These are phyloP conservation scores for Anguilla japonica DNA, from an alignment of 2,113 vertebrate genomes.

Conservation along the genomic window DNA sequence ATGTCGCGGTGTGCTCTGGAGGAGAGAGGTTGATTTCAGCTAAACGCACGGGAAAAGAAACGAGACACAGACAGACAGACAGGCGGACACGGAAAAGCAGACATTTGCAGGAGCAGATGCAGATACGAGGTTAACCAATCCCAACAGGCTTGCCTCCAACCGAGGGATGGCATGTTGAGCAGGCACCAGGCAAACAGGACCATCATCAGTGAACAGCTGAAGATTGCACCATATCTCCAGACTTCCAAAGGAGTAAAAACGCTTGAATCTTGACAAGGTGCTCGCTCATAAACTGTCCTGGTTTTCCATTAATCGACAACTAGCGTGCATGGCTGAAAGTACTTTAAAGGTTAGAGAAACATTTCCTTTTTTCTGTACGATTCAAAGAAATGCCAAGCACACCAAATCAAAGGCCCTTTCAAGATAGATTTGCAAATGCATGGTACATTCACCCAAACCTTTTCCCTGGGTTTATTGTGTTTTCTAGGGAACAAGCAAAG, in stretches of 20 bases:
- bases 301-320: background rate
- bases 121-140: conserved; percentile 3
- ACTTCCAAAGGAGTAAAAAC: background rate
- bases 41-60: background rate
- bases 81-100: background rate
- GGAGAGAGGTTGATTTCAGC: background rate
- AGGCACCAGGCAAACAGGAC: background rate
- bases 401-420: background rate
- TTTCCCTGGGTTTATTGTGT: background rate
- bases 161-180: background rate
- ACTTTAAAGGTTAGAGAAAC: background rate
- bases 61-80: background rate
- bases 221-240: background rate
- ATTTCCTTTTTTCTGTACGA: too few species aligned
- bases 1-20: conserved; percentile 19
- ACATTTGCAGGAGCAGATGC: background rate
- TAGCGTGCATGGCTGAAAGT: background rate
- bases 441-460: background rate
- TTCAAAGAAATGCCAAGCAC: background rate
- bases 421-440: background rate
- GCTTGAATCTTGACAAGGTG: too few species aligned
- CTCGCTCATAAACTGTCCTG: too few species aligned
- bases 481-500: background rate
- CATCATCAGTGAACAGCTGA: background rate
- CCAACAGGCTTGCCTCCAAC: background rate